These are phyloP conservation scores for Poeciliopsis paucimaculata DNA, from an alignment of 2,797 vertebrate genomes.

Conservation along the genomic window DNA sequence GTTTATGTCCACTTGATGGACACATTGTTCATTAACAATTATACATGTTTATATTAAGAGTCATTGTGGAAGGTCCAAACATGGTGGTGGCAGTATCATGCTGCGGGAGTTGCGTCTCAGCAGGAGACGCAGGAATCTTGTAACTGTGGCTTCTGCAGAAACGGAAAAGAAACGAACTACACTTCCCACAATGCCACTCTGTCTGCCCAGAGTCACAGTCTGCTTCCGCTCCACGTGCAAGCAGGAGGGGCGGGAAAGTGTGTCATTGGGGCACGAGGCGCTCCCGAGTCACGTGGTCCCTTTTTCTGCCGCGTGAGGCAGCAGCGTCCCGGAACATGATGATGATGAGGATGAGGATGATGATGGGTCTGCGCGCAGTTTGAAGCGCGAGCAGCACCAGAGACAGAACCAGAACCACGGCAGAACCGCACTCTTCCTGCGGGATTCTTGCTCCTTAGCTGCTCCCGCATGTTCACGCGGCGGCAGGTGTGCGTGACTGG, in stretches of 20 bases:
- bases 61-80: too few relatives aligned
- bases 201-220: neutral
- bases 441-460: neutral
- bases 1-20: too few relatives aligned
- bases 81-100: neutral
- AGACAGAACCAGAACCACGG: neutral
- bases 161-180: conserved; percentile 3
- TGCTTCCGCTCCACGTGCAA: conserved; percentile 49
- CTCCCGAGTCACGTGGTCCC: conserved; percentile 63
- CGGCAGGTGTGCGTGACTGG: conserved; percentile 1
- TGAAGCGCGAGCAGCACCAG: conserved; percentile 27
- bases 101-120: neutral
- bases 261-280: conserved; percentile 66
- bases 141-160: neutral
- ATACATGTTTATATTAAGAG: too few relatives aligned
- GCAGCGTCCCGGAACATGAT: conserved; percentile 3
- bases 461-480: neutral
- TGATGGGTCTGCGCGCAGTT: conserved; percentile 22
- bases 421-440: neutral
- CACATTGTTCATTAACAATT: too few relatives aligned
- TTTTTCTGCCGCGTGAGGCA: conserved; percentile 61
- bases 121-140: too few relatives aligned
- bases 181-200: conserved; percentile 38
- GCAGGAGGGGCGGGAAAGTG: conserved; percentile 50
- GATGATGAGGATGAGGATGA: conserved; percentile 13